Percentiles rank a stretch among this genome's conserved stretches.
These are phyloP conservation scores for Carollia perspicillata DNA, from an alignment of 2,113 vertebrate species.

Conservation along the genomic window DNA sequence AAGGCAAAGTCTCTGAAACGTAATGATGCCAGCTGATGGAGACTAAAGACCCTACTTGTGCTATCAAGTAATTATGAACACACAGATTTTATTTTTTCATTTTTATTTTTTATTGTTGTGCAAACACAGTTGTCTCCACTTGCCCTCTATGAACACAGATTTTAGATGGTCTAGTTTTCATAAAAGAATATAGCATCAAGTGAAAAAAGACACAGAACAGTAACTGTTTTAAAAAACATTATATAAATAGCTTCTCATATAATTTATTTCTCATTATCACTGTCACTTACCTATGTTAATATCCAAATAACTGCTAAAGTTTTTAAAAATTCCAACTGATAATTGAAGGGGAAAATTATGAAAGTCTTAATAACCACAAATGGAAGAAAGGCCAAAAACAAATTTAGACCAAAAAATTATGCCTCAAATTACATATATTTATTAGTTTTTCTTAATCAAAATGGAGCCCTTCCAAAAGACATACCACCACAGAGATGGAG, in stretches of 20 bases:
- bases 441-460: slow-evolving; percentile 6
- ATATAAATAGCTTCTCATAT: background rate
- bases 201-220: background rate
- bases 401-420: background rate
- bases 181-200: background rate
- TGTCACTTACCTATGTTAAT: background rate
- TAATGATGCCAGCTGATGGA: background rate
- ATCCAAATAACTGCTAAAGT: background rate
- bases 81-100: background rate
- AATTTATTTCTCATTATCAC: background rate
- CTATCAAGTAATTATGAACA: background rate
- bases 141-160: background rate
- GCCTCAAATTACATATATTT: background rate
- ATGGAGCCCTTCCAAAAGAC: background rate
- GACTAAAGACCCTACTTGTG: background rate
- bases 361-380: background rate
- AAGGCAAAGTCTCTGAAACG: background rate
- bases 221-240: background rate
- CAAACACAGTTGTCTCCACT: too few species aligned
- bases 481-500: background rate
- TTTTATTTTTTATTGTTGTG: too few species aligned
- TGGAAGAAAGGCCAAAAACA: background rate
- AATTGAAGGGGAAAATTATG: background rate
- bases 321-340: background rate
- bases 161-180: background rate